A percentile compares a stretch with the other conserved stretches of the same genome.
These are phyloP conservation scores for Diaphora mendica DNA, from an alignment of 2,888 invertebrate genomes.

Conservation along the genomic window DNA sequence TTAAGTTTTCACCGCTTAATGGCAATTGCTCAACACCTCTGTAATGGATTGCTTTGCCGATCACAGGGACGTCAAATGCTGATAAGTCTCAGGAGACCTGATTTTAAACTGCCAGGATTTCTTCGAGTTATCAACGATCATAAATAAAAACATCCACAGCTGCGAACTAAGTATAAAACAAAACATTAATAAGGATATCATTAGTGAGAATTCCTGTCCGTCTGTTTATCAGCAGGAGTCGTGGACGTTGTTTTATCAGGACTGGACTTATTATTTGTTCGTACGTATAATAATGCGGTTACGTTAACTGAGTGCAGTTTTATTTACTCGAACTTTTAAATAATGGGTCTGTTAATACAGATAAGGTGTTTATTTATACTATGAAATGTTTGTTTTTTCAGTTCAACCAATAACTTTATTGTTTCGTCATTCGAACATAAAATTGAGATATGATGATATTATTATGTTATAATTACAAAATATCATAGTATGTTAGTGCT, in stretches of 20 bases:
- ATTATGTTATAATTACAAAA: not conserved
- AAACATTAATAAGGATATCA: not conserved
- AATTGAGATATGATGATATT: not conserved
- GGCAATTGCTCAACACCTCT: too few relatives aligned
- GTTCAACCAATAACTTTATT: slow-evolving; percentile 6
- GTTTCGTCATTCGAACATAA: too few relatives aligned
- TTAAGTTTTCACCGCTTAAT: too few relatives aligned
- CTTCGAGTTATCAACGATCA: not conserved
- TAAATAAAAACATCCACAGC: not conserved
- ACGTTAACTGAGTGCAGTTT: slow-evolving; percentile 6
- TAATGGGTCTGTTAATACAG: slow-evolving; percentile 19
- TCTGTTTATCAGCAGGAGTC: not conserved
- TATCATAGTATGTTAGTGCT: not conserved
- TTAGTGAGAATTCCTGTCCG: not conserved
- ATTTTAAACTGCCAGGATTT: not conserved
- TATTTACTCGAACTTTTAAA: slow-evolving; percentile 5
- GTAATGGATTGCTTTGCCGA: too few relatives aligned
- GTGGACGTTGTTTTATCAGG: too few relatives aligned
- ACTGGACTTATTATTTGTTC: not conserved
- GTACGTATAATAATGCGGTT: slow-evolving; percentile 25
- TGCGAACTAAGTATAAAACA: not conserved
- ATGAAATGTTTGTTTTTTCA: not conserved
- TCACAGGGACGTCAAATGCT: not conserved
- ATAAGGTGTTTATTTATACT: slow-evolving; percentile 42
- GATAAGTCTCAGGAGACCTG: too few relatives aligned